Base-by-base conservation (phyloP, 2,888 invertebrate species). In the Sericinus montela region DNA sequence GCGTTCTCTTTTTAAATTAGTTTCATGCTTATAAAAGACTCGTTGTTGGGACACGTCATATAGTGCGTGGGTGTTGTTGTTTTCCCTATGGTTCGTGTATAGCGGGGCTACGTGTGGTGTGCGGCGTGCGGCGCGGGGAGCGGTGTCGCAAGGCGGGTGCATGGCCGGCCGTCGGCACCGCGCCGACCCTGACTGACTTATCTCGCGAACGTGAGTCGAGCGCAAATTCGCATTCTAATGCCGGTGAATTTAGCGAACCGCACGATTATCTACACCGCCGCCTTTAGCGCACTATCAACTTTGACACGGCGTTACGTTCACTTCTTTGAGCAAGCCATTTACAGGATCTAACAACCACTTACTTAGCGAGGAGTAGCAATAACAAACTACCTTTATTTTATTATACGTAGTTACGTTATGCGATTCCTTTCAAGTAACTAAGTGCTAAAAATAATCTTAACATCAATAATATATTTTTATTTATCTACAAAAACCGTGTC, bases 171-270 rank as follows among this genome's bases (percentile, higher is more conserved):
- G 76, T 85, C 87, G 86, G 87, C 87, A 83, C 86, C 82, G 80
- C 76, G 67, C 64, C 87, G 87, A 87, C 88, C 87, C 87, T 88
- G 88, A 88, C 88, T 87, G 82, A 88, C 87, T 87, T 88, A 86
- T 83, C 85, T 85, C 76, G 75, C 80, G 73, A 85, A 82, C 84
- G 85, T 83, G 86, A 81, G 75, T 74, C 72, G 84, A 75, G 82
- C 85, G 85, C 87, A 81, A 86, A 87, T 84, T 77, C 76, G 74
- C 76, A 75, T 75, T 85, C 87, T 86, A 84, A 82, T 75, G 74
- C 78, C 80, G 68, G 81, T 81, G 67, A 84, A 83, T 83, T 81
- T 72, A 75, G 75, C 77, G 71, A 72, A 69, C 70, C 65, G 67
- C 65, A 65, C 44, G 69, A 71, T 76, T 78, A 74, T 69, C 55